Conservation (phyloP, 2,113 vertebrate genomes). For the Psilopogon haemacephalus region DNA sequence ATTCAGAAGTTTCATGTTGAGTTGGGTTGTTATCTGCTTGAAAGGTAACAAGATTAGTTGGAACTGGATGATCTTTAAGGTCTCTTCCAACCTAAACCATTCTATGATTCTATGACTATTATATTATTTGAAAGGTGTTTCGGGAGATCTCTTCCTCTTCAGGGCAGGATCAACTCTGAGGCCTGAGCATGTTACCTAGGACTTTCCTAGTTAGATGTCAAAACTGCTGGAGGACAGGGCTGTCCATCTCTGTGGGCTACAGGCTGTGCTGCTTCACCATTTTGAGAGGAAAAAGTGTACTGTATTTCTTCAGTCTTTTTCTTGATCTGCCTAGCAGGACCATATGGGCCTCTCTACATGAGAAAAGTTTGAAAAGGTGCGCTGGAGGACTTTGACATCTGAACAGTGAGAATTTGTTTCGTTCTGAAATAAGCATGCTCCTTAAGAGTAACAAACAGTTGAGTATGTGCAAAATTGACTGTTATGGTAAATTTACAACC, state of each 20-base stretch:
- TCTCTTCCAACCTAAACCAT: no score
- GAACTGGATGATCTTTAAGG: no score
- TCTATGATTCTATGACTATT: no score
- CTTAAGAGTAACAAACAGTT: not conserved
- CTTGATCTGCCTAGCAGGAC: not conserved
- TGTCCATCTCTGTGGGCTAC: not conserved
- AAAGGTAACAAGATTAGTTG: not conserved
- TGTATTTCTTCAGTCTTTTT: not conserved
- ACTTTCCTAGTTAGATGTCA: not conserved
- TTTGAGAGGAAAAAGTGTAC: not conserved
- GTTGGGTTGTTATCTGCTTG: not conserved
- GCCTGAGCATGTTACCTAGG: not conserved
- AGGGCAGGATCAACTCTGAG: not conserved
- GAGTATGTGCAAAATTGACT: not conserved
- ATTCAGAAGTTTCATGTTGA: not conserved
- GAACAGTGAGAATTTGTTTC: not conserved
- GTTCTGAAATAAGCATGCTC: not conserved
- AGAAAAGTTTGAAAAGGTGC: not conserved
- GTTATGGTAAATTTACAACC: not conserved
- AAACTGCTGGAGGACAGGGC: rapidly evolving
- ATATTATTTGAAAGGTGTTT: not conserved
- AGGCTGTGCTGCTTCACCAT: not conserved
- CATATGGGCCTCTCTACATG: not conserved
- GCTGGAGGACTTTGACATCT: not conserved
- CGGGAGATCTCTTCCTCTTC: not conserved